Base-by-base conservation (phyloP, 2,113 vertebrate genomes). In the Gymnorhina tibicen region DNA sequence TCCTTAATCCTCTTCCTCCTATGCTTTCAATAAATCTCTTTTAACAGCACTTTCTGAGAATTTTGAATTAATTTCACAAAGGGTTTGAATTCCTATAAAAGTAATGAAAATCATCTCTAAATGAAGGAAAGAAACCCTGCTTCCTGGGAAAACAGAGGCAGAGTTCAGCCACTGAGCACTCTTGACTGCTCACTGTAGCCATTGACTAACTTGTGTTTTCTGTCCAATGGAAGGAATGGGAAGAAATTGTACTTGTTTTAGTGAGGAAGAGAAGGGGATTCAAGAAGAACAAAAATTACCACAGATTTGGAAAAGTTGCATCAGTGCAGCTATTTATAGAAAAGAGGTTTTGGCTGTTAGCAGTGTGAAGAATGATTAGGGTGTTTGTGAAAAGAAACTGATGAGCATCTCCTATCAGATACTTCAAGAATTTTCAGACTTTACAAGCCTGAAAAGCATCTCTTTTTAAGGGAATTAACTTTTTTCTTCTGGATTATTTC, bases 61-160 rank as follows among this genome's bases (percentile, higher is more conserved):
- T 86, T 93, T 74, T 66, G 50, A 88, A 50, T 21, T 84, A 32
- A 59, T 95, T 93, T 93, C 56, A 70, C 16, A 19, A 60, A 58
- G 42, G 47, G 16, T 22, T 96, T 94, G 42, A 77, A 66, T 77
- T 91, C 39, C 41, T 89, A 0, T 67, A 32, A n/a, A 86, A 66
- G 26, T 58, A 49, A 59, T 55, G 16, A 84, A 91, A 80, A 47
- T 50, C 2, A 28, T 33, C 12, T 47, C 50, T 78, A 47, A 9
- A 14, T 4, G 33, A 83, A 62, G 44, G 39, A 84, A 52, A 37
- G 37, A 68, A 77, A 9, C 1, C 1, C 16, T 66, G 7, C 23
- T 62, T 44, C n/a, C 39, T 58, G 30, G 21, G 72, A 46, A 72
- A 50, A 3, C 13, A 15, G 33, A 27, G 26, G 23, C 53, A 78